Evolutionary conservation across 2,113 vertebrate genomes (phyloP).

Genomic region (Hepsetus odoe): DNA sequence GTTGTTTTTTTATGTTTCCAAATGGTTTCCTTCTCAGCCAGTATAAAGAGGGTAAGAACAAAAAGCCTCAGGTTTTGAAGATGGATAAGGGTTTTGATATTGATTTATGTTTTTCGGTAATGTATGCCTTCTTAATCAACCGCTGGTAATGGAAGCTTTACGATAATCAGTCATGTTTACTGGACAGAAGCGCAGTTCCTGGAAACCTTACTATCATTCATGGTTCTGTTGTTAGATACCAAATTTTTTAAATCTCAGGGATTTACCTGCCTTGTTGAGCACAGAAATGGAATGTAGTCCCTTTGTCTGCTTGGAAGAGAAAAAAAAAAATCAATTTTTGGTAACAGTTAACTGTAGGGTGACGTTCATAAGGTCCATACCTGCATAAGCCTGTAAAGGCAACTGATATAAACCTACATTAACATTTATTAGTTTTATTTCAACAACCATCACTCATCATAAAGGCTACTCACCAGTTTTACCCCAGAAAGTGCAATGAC

Average conservation of each 20-base stretch:
- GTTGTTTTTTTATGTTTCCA: neutral
- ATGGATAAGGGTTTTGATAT: neutral
- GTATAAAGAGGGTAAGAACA: neutral
- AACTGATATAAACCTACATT: too few species aligned
- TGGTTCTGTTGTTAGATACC: neutral
- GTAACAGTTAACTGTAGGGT: too few species aligned
- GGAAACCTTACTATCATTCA: neutral
- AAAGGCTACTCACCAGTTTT: too few species aligned
- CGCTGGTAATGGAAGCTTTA: neutral
- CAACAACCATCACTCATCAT: too few species aligned
- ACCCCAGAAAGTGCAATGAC: too few species aligned
- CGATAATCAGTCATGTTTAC: constrained; percentile 1
- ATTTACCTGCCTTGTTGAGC: constrained; percentile 95
- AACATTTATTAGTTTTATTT: too few species aligned
- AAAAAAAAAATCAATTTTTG: too few species aligned
- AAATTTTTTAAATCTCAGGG: constrained; percentile 79
- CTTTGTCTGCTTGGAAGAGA: constrained; percentile 78
- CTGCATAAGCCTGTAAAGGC: too few species aligned
- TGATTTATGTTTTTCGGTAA: neutral
- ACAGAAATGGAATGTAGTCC: constrained; percentile 93
- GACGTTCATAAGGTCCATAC: too few species aligned
- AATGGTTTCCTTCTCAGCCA: neutral
- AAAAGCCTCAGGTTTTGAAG: neutral
- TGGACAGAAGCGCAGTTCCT: neutral
- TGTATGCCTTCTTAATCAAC: neutral